Evolutionary conservation across 2,113 vertebrate genomes (phyloP).

Genomic region (Vulpes ferrilata): DNA sequence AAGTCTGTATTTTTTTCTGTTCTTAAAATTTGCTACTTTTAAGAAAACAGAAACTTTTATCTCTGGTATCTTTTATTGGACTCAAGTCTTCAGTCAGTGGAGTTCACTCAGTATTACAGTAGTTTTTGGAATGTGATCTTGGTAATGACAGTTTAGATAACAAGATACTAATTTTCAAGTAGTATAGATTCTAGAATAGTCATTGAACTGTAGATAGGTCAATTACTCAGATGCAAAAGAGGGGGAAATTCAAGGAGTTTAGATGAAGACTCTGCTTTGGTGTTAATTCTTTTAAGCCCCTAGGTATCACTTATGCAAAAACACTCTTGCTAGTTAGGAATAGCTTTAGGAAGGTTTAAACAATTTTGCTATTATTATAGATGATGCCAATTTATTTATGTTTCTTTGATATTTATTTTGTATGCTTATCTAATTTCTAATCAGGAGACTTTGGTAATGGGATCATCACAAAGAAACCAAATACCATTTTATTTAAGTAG

Average conservation of each 20-base stretch:
- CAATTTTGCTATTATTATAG: not conserved
- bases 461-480: not conserved
- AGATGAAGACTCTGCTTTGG: not conserved
- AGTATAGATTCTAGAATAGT: not conserved
- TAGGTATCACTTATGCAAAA: conserved; percentile 48
- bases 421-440: not conserved
- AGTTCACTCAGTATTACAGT: not conserved
- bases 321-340: not conserved
- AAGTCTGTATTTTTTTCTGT: not conserved
- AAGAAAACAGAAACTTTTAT: conserved; percentile 1
- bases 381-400: not conserved
- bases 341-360: conserved; percentile 22
- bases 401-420: not conserved
- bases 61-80: not conserved
- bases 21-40: not conserved
- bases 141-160: not conserved
- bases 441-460: not conserved
- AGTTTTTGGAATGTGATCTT: not conserved
- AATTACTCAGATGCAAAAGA: not conserved
- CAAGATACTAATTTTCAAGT: not conserved
- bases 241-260: conserved; percentile 4
- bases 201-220: not conserved
- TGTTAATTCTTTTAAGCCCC: conserved; percentile 46
- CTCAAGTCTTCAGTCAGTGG: not conserved
- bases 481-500: not conserved